A percentile compares a stretch with the other conserved stretches of the same genome.
phyloP scores from a whole-genome alignment of 2,888 invertebrate species.

The Coenonympha arcania region DNA sequence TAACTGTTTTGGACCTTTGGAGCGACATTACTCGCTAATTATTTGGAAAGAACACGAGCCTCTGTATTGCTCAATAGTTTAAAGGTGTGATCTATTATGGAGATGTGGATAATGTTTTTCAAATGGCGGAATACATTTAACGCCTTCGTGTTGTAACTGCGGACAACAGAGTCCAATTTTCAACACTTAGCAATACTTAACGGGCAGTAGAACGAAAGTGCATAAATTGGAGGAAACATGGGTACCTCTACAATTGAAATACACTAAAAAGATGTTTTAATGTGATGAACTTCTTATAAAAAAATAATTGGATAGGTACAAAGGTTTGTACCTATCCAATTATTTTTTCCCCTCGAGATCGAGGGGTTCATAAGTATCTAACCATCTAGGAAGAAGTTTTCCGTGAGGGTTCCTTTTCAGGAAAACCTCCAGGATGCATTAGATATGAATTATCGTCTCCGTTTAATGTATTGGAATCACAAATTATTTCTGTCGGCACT shows the following conservation, averaged over 20 bases:
- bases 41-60: slow-evolving; percentile 12
- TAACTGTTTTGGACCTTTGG: slow-evolving; percentile 28
- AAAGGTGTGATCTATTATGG: neutral
- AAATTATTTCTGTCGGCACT: no score
- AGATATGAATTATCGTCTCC: no score
- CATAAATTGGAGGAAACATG: slow-evolving; percentile 27
- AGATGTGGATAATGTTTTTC: neutral
- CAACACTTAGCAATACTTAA: slow-evolving; percentile 29
- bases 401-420: no score
- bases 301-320: no score
- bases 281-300: no score
- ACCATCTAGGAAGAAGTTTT: no score
- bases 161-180: slow-evolving; percentile 11
- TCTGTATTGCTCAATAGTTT: neutral
- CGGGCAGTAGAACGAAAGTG: slow-evolving; percentile 42
- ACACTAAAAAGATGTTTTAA: neutral
- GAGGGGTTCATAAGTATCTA: no score
- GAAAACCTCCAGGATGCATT: no score
- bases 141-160: slow-evolving; percentile 28
- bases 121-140: neutral
- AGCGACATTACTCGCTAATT: slow-evolving; percentile 40
- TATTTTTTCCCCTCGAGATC: no score
- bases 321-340: no score
- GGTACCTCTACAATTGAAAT: no score
- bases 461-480: no score